These are phyloP conservation scores for Odontomyia ornata DNA, from an alignment of 2,888 invertebrate genomes.

Conservation along the genomic window DNA sequence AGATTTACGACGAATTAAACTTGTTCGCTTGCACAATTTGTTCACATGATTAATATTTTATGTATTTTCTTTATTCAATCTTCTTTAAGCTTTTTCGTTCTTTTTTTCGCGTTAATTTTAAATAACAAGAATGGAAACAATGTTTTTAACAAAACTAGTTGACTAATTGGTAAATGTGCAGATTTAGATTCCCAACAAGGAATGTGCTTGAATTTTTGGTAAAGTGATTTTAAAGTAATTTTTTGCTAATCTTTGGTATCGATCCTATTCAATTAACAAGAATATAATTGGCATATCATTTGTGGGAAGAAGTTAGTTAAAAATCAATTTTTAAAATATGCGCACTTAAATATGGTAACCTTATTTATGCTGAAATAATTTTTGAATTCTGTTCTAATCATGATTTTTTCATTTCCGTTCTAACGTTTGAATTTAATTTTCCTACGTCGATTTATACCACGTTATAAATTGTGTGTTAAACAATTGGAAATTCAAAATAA, in stretches of 20 bases:
- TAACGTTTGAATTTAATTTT: neutral
- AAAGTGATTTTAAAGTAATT: neutral
- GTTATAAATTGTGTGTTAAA: neutral
- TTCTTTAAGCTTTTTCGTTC: no score
- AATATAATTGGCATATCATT: no score
- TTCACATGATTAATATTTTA: no score
- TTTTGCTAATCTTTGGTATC: conserved; percentile 29
- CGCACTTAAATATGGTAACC: neutral
- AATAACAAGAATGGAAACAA: no score
- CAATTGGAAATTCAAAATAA: neutral
- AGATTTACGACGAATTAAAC: no score
- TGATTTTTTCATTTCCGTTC: neutral
- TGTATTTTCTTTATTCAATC: no score
- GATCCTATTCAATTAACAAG: neutral
- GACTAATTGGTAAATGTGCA: neutral
- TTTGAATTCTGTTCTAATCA: neutral
- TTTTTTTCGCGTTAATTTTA: no score
- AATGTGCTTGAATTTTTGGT: neutral
- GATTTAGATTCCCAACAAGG: conserved; percentile 17
- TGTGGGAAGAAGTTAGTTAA: no score
- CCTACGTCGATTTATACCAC: conserved; percentile 6
- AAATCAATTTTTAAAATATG: neutral
- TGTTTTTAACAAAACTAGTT: no score
- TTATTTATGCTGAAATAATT: neutral
- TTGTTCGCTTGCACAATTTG: no score